A percentile compares a stretch with the other conserved stretches of the same genome.
Evolutionary conservation across 2,113 vertebrate genomes (phyloP).

Genomic region (Amia ocellicauda): DNA sequence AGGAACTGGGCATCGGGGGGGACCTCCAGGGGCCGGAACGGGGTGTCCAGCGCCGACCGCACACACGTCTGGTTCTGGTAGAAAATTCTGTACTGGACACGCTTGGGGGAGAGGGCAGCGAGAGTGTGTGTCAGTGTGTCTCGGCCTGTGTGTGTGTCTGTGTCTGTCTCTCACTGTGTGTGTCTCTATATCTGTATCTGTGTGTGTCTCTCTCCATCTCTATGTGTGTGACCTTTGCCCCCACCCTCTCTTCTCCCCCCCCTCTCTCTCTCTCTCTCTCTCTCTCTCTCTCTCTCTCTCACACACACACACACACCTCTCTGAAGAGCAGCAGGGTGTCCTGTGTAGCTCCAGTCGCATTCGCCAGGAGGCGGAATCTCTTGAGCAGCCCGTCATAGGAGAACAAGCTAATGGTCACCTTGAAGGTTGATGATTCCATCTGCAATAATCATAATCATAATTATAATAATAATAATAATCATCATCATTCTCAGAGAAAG

Average conservation of each 20-base stretch:
- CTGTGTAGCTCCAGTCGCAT: constrained; percentile 15
- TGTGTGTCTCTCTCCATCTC: neutral
- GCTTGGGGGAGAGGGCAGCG: constrained; percentile 32
- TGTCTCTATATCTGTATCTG: neutral
- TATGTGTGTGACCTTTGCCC: too few species aligned
- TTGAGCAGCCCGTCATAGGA: constrained; percentile 49
- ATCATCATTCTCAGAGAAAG: neutral
- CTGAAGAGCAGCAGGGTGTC: constrained; percentile 56
- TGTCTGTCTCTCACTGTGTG: neutral
- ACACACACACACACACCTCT: too few species aligned
- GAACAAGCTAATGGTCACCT: constrained; percentile 43
- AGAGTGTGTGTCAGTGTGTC: neutral
- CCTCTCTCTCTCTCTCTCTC: too few species aligned
- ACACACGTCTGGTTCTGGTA: constrained; percentile 34
- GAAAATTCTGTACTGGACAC: constrained; percentile 50
- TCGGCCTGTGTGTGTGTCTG: neutral
- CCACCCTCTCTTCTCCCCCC: too few species aligned
- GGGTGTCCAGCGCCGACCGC: constrained; percentile 33
- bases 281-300: too few species aligned
- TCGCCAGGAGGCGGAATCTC: constrained; percentile 40
- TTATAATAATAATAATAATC: neutral
- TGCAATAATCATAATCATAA: neutral
- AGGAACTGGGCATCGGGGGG: constrained; percentile 44
- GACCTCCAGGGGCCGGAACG: constrained; percentile 53
- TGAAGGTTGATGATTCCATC: constrained; percentile 36